phyloP scores from a whole-genome alignment of 1,140 invertebrate genomes.

The Hylaeus volcanicus region DNA sequence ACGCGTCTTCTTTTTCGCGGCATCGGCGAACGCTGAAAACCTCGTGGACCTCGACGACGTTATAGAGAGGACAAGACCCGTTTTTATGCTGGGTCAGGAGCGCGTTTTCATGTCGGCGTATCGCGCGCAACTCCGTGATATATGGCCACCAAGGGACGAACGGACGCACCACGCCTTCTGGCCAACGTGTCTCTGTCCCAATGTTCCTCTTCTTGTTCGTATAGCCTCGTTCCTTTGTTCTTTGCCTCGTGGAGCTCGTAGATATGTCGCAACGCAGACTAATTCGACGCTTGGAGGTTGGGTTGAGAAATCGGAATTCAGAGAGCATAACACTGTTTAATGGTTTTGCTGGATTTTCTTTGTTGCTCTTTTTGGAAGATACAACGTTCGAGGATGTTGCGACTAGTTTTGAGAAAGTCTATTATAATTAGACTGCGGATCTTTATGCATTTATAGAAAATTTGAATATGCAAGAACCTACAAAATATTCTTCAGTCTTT shows the following conservation, averaged over 20 bases:
- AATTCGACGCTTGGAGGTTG: background rate
- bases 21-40: conserved; percentile 61
- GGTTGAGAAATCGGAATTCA: no score
- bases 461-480: no score
- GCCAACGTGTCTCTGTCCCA: conserved; percentile 36
- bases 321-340: no score
- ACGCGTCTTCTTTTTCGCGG: conserved; percentile 31
- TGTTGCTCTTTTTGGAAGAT: no score
- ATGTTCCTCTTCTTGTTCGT: background rate
- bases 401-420: no score
- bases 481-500: no score
- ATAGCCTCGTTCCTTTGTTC: background rate
- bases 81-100: conserved; percentile 11
- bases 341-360: no score
- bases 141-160: conserved; percentile 41
- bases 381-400: no score
- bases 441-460: no score
- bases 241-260: background rate
- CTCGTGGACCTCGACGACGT: conserved; percentile 31
- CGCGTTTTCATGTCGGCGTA: conserved; percentile 37
- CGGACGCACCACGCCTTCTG: conserved; percentile 49
- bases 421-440: no score
- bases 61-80: conserved; percentile 27
- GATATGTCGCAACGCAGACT: background rate
- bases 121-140: conserved; percentile 47